phyloP scores from a whole-genome alignment of 2,888 invertebrate species.

The Ennomos quercinarius region DNA sequence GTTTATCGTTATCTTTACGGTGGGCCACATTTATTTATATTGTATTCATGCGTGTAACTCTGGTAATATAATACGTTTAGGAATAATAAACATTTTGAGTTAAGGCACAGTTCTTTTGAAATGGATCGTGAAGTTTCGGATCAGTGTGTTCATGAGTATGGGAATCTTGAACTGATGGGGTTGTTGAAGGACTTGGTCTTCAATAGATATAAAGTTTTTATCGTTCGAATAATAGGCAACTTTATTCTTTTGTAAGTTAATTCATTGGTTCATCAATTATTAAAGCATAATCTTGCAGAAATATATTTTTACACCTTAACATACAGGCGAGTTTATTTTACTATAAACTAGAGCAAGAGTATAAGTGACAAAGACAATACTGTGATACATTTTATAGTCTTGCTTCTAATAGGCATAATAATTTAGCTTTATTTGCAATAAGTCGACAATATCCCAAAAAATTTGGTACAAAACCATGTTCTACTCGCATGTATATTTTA shows the following conservation, averaged over 20 bases:
- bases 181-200: slow-evolving; percentile 23
- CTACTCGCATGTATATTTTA: too few species aligned
- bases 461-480: too few species aligned
- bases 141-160: slow-evolving; percentile 37
- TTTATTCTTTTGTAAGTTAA: not conserved
- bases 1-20: slow-evolving; percentile 84
- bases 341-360: too few species aligned
- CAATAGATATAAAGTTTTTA: slow-evolving; percentile 4
- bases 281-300: too few species aligned
- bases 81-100: slow-evolving; percentile 70
- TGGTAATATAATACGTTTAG: slow-evolving; percentile 77
- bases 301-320: too few species aligned
- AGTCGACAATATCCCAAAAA: too few species aligned
- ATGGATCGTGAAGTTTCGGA: slow-evolving; percentile 39
- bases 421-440: too few species aligned
- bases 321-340: too few species aligned
- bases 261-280: too few species aligned
- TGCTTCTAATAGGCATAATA: too few species aligned
- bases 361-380: too few species aligned
- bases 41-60: slow-evolving; percentile 75
- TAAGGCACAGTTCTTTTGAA: slow-evolving; percentile 62
- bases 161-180: slow-evolving; percentile 31
- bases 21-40: slow-evolving; percentile 79
- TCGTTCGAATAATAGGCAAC: slow-evolving; percentile 1
- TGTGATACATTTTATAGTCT: too few species aligned